Conservation (phyloP, 2,888 invertebrate genomes). For the Neria commutata region DNA sequence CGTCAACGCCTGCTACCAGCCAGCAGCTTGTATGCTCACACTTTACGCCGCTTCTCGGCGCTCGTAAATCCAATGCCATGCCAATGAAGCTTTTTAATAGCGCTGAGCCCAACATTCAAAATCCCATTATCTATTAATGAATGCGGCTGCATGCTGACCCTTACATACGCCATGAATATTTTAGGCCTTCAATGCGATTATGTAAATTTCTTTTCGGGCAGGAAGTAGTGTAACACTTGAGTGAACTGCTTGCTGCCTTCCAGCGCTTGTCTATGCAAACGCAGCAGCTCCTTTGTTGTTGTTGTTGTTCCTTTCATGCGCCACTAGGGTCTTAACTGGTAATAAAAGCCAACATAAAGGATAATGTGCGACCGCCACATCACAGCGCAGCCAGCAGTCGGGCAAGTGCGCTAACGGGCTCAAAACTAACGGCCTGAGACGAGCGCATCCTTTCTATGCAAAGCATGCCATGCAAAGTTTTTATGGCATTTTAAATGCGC, state of each 20-base stretch:
- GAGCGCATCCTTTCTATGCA: not conserved
- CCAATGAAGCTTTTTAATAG: slow-evolving; percentile 4
- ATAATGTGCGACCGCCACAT: not conserved
- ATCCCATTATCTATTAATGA: slow-evolving; percentile 27
- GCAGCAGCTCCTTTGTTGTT: not conserved
- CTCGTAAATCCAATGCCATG: too few relatives aligned
- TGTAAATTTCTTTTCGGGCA: slow-evolving; percentile 20
- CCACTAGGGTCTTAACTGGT: not conserved
- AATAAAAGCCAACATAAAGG: slow-evolving; percentile 9
- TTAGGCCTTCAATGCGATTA: slow-evolving; percentile 25
- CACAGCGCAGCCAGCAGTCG: not conserved
- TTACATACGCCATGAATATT: slow-evolving; percentile 25
- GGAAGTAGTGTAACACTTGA: slow-evolving; percentile 1
- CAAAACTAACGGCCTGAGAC: too few relatives aligned
- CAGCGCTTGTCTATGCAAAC: not conserved
- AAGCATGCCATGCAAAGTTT: not conserved
- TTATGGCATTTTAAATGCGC: slow-evolving; percentile 4
- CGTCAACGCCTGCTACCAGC: too few relatives aligned
- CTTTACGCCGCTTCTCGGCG: too few relatives aligned
- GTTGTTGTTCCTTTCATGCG: not conserved
- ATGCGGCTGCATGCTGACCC: slow-evolving; percentile 13
- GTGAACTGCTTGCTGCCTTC: slow-evolving; percentile 2
- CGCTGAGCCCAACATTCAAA: slow-evolving; percentile 6
- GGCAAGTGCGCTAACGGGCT: too few relatives aligned
- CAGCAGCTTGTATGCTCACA: too few relatives aligned